Evolutionary conservation across 1,140 invertebrate species (phyloP), one percentile per base, ranked within the genome.

Genomic region (Colletes gigas): DNA sequence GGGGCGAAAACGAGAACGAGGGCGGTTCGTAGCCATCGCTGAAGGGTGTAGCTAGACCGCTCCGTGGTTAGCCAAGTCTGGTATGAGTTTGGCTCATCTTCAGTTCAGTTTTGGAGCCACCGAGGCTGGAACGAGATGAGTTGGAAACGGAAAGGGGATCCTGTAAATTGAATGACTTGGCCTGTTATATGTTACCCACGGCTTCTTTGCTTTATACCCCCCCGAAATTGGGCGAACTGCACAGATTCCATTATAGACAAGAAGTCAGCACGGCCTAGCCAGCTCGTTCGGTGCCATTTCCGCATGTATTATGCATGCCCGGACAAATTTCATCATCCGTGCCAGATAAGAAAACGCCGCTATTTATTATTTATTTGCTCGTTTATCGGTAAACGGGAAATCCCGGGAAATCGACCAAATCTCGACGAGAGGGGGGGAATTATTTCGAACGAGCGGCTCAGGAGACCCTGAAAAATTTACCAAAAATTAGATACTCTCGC

Each of bases 161-260:
- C 85, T 89, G 90, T 90, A 92, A 92, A 93, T 93, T 92, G 91
- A 92, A 92, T 92, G 91, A 89, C 88, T 90, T 84, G 84, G 84
- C 85, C 88, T 87, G 89, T 90, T 92, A 91, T 91, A 90, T 85
- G 86, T 89, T 89, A 91, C 84, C 87, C 86, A 77, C 78, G 75
- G 89, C 89, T 92, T 90, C 88, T 91, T 89, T 91, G 87, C 91
- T 91, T 92, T 91, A 91, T 91, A 82, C 87, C 60, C 74, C 67
- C 84, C 80, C 76, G 87, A 87, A 92, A 90, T 91, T 87, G 90
- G 86, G 88, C 88, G 88, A 90, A 89, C 90, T 88, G 91, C 87
- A 82, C 84, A 93, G 92, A 93, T 93, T 93, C 92, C 90, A 93
- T 93, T 93, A 93, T 91, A 93, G 92, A 92, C 91, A 92, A 92